Evolutionary conservation across 2,113 vertebrate genomes (phyloP), one percentile per base, ranked within the genome.

Genomic region (Neolamprologus longior): DNA sequence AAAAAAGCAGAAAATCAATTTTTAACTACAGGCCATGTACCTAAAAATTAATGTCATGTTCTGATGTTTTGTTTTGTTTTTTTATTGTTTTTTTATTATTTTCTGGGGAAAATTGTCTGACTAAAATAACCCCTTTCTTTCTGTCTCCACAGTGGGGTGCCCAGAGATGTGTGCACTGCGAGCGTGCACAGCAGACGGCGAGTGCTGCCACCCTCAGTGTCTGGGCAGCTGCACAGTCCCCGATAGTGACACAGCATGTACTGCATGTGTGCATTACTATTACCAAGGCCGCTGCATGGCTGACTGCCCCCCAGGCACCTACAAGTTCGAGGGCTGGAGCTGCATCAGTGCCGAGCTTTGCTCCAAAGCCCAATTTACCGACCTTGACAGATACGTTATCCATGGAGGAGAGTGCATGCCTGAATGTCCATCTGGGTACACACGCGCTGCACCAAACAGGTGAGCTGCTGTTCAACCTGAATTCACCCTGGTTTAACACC

Each of bases 201-300:
- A 98, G 90, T 99, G 99, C 85, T 99, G 99, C 95, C 99, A 99
- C 85, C 95, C 97, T 0, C 98, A 99, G 92, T 99, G 98, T 94
- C 93, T 99, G 93, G 99, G 99, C 86, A 97, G 98, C 97, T 99
- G 99, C 96, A 96, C 95, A 0, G 94, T 89, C 0, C 96, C 98
- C 0, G 95, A 96, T 88, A 97, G 97, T 50, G 97, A 97, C 95
- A 95, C 96, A 0, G 96, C 98, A 5, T 99, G 99, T 2, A 96
- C 98, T 7, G 98, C 98, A 37, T 99, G 99, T 80, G 96, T 97
- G 81, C 98, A 99, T 84, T 99, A 97, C 95, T 97, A 96, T 95
- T 95, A 98, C 45, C 95, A 97, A 21, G 98, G 97, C 1, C 95
- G 96, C 93, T 99, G 99, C 13, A 96, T 99, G 89, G 94, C 97